These are phyloP conservation scores for Tenthredo distinguenda DNA, from an alignment of 2,888 invertebrate species.

Conservation along the genomic window DNA sequence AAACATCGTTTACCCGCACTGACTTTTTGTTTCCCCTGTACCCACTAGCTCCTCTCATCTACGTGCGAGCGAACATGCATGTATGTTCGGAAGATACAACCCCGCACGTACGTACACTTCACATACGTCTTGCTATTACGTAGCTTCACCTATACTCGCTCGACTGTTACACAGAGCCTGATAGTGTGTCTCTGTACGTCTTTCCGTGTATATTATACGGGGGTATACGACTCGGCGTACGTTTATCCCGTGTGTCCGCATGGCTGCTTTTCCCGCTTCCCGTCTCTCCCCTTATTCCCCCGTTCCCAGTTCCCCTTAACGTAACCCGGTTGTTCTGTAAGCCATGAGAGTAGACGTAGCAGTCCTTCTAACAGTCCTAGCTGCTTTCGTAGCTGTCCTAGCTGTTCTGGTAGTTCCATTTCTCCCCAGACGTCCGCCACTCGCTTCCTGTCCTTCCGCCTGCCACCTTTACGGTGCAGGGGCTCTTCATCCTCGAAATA, in stretches of 20 bases:
- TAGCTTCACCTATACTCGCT: neutral
- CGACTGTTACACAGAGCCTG: neutral
- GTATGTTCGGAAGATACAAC: neutral
- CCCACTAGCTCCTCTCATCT: neutral
- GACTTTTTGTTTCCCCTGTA: constrained; percentile 36
- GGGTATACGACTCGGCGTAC: constrained; percentile 29
- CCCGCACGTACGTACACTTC: neutral
- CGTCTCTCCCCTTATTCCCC: neutral
- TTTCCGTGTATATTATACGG: constrained; percentile 12
- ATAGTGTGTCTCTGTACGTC: neutral
- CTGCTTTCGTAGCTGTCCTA: constrained; percentile 39
- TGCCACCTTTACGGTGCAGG: constrained; percentile 26
- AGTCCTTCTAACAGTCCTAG: constrained; percentile 41
- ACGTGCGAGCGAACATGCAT: neutral
- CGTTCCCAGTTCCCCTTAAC: constrained; percentile 16
- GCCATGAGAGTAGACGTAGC: constrained; percentile 37
- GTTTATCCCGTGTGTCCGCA: constrained; percentile 45
- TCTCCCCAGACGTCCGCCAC: constrained; percentile 48
- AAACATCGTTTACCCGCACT: constrained; percentile 44
- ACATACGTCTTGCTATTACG: neutral
- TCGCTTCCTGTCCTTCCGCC: constrained; percentile 49
- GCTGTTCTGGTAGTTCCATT: constrained; percentile 32
- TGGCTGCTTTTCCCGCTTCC: constrained; percentile 44
- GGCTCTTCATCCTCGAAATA: constrained; percentile 46
- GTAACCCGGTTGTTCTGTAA: constrained; percentile 37